Evolutionary conservation across 2,797 vertebrate species (phyloP).

Genomic region (Sebastes vulpes): DNA sequence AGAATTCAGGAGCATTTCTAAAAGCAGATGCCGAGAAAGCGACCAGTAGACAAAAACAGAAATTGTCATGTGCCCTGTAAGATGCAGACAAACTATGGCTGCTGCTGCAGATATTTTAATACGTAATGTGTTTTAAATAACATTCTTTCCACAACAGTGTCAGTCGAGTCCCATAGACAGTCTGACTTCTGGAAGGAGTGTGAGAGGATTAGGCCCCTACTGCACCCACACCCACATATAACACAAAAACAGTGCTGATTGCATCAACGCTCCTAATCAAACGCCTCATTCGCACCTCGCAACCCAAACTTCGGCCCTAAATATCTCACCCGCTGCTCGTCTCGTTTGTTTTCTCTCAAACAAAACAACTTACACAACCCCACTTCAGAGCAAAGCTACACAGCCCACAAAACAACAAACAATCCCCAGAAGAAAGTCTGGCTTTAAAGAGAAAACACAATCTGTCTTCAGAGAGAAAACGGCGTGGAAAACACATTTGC

Average conservation of each 20-base stretch:
- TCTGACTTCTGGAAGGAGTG: slow-evolving; percentile 4
- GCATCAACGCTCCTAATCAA: slow-evolving; percentile 41
- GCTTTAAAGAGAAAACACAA: slow-evolving; percentile 42
- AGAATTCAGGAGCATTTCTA: slow-evolving; percentile 24
- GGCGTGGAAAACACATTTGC: slow-evolving; percentile 51
- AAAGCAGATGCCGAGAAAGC: slow-evolving; percentile 36
- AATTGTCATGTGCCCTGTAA: slow-evolving; percentile 38
- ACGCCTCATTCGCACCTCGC: slow-evolving; percentile 24
- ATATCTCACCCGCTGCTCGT: slow-evolving; percentile 9
- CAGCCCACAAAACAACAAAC: slow-evolving; percentile 62
- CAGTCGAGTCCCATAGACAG: neutral
- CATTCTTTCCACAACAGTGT: slow-evolving; percentile 23
- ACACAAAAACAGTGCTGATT: slow-evolving; percentile 9
- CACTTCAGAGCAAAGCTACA: slow-evolving; percentile 43
- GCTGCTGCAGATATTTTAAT: slow-evolving; percentile 31
- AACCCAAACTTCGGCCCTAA: slow-evolving; percentile 41
- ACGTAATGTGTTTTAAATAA: slow-evolving; percentile 33
- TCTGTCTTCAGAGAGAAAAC: slow-evolving; percentile 50
- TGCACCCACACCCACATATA: neutral
- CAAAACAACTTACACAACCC: slow-evolving; percentile 55
- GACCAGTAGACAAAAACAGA: slow-evolving; percentile 39
- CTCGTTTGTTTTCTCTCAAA: slow-evolving; percentile 31
- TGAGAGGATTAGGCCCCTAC: neutral
- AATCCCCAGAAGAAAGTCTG: slow-evolving; percentile 47
- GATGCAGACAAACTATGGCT: slow-evolving; percentile 30